Conservation (phyloP, 2,888 invertebrate species). For the Venusia cambrica region DNA sequence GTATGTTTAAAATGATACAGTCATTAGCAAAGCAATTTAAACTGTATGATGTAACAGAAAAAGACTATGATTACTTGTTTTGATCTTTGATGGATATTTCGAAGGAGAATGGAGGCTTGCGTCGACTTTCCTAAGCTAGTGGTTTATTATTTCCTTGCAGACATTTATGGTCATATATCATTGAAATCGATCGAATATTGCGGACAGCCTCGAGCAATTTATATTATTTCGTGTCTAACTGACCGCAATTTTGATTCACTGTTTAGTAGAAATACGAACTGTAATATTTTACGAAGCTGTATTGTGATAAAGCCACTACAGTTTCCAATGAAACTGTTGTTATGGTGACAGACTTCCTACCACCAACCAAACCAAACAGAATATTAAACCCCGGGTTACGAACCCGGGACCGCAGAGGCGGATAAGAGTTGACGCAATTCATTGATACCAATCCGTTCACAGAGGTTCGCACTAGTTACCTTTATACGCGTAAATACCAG, state of each 20-base stretch:
- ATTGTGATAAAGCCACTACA: no score
- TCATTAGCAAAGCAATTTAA: slow-evolving; percentile 8
- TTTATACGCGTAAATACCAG: no score
- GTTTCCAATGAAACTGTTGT: no score
- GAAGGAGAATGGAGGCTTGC: slow-evolving; percentile 24
- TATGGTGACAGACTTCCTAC: no score
- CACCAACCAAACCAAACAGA: no score
- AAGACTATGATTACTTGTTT: slow-evolving; percentile 2
- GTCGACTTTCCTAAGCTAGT: slow-evolving; percentile 50
- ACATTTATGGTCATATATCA: slow-evolving; percentile 26
- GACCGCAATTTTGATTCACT: slow-evolving; percentile 28
- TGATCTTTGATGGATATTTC: not conserved
- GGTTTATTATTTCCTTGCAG: slow-evolving; percentile 39
- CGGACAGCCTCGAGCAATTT: slow-evolving; percentile 23
- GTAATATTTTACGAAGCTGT: slow-evolving; percentile 5
- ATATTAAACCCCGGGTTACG: no score
- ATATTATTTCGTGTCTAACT: slow-evolving; percentile 35
- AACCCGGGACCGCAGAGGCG: no score
- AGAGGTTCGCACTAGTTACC: no score
- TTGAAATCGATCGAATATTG: slow-evolving; percentile 10
- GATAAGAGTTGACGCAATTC: no score
- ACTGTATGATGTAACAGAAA: slow-evolving; percentile 5
- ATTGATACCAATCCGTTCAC: no score
- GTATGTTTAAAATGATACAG: slow-evolving; percentile 4
- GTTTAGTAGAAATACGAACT: slow-evolving; percentile 5